Percentiles rank a stretch among this genome's conserved stretches.
These are phyloP conservation scores for Siniperca obscura DNA, from an alignment of 2,797 vertebrate genomes.

Conservation along the genomic window DNA sequence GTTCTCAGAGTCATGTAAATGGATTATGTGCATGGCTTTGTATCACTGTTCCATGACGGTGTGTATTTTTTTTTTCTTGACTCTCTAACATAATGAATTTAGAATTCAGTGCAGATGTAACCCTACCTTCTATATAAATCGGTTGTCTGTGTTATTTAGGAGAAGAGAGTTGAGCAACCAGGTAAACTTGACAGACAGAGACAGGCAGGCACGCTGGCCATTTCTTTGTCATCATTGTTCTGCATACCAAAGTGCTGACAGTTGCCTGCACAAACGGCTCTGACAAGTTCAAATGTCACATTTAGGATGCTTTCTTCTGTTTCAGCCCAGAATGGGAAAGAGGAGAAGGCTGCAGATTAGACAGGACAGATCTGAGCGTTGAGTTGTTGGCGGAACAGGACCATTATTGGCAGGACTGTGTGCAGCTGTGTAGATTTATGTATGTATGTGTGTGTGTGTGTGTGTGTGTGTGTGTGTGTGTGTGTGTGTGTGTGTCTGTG, in stretches of 20 bases:
- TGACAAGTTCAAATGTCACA: constrained; percentile 83
- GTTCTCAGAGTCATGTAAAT: constrained; percentile 28
- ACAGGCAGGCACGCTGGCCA: constrained; percentile 62
- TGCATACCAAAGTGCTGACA: constrained; percentile 80
- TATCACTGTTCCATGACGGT: neutral
- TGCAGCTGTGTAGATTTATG: constrained; percentile 46
- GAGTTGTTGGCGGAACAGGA: constrained; percentile 38
- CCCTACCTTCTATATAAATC: neutral
- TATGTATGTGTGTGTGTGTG: neutral
- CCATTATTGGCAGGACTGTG: constrained; percentile 24
- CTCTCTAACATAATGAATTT: neutral
- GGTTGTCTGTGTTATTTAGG: neutral
- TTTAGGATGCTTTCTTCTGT: constrained; percentile 79
- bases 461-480: neutral
- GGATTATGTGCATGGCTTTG: constrained; percentile 22
- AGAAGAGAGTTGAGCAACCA: constrained; percentile 59
- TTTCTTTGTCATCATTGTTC: constrained; percentile 69
- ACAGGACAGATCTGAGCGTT: constrained; percentile 52
- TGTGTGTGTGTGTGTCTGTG: neutral
- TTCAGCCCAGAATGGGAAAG: constrained; percentile 65
- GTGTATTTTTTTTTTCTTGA: constrained; percentile 3
- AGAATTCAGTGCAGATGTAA: neutral
- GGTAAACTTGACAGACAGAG: constrained; percentile 60
- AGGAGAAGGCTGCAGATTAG: constrained; percentile 66
- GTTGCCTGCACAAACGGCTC: constrained; percentile 71